phyloP scores from a whole-genome alignment of 2,888 invertebrate species.

The Caenorhabditis zanzibari region DNA sequence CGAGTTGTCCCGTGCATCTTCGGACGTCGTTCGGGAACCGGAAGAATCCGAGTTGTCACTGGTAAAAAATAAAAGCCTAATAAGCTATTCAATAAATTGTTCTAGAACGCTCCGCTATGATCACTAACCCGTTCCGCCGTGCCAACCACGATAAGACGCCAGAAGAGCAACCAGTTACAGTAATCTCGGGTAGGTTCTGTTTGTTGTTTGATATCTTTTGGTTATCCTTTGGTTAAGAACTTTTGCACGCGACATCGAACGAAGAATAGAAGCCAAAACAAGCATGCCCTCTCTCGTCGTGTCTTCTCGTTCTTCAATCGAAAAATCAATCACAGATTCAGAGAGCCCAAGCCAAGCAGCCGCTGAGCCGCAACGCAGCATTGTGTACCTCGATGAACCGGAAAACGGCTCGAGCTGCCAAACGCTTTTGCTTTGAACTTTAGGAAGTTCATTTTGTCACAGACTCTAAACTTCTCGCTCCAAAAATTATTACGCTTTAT shows the following conservation, averaged over 20 bases:
- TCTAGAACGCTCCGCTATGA: conserved; percentile 54
- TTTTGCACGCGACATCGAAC: conserved; percentile 19
- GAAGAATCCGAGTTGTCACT: conserved; percentile 51
- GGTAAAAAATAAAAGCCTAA: conserved; percentile 18
- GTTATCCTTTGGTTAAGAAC: conserved; percentile 12
- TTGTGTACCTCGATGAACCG: conserved; percentile 60
- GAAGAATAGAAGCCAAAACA: conserved; percentile 33
- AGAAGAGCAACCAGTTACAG: conserved; percentile 36
- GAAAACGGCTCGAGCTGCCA: conserved; percentile 63
- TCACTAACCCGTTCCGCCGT: conserved; percentile 56
- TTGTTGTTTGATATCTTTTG: conserved; percentile 14
- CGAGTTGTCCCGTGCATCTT: conserved; percentile 75
- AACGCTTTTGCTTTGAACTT: conserved; percentile 51
- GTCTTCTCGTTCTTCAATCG: neutral
- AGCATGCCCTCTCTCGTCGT: conserved; percentile 24
- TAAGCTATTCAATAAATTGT: neutral
- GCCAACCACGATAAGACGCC: conserved; percentile 21
- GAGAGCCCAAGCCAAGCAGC: conserved; percentile 38
- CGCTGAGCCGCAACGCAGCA: conserved; percentile 54
- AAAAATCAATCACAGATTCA: conserved; percentile 29
- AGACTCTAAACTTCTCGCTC: neutral
- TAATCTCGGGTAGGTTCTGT: conserved; percentile 44
- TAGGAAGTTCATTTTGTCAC: neutral
- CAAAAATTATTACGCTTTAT: conserved; percentile 4
- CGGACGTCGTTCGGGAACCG: conserved; percentile 42